Percentiles rank a stretch among this genome's conserved stretches.
phyloP scores from a whole-genome alignment of 1,140 invertebrate species.

The Apis mellifera region Amel_HAv3.1 CM009932.2:10753501-10754000 shows the following conservation, averaged over 20 bases:
- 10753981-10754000: too few species aligned
- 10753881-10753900: slow-evolving; percentile 28
- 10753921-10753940: slow-evolving; percentile 63
- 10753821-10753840: slow-evolving; percentile 62
- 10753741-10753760: slow-evolving; percentile 6
- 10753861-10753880: slow-evolving; percentile 57
- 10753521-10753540: background rate
- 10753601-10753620: slow-evolving; percentile 27
- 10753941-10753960: slow-evolving; percentile 72
- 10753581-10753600: slow-evolving; percentile 32
- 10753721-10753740: slow-evolving; percentile 40
- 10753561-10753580: slow-evolving; percentile 14
- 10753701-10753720: background rate
- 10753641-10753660: slow-evolving; percentile 41
- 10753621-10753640: slow-evolving; percentile 29
- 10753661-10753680: slow-evolving; percentile 51
- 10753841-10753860: slow-evolving; percentile 66
- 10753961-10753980: slow-evolving; percentile 51
- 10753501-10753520: background rate
- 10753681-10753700: background rate
- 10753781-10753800: slow-evolving; percentile 33
- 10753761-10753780: slow-evolving; percentile 3
- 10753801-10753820: slow-evolving; percentile 65
- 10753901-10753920: slow-evolving; percentile 62
- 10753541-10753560: slow-evolving; percentile 23